Percentiles rank a stretch among this genome's conserved stretches.
Evolutionary conservation across 1,140 invertebrate species (phyloP).

Genomic region (Heliconius hewitsoni): DNA sequence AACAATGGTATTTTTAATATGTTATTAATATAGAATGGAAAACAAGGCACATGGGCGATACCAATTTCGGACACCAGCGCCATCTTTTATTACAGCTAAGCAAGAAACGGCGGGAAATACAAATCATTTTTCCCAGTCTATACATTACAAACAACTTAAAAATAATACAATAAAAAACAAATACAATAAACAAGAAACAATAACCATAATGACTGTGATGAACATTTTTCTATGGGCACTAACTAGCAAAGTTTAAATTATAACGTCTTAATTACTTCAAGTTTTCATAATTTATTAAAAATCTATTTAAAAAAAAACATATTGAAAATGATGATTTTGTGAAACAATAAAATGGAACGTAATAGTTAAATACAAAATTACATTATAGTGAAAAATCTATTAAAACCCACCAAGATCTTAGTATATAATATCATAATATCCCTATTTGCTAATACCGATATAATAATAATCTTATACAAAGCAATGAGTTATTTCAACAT

Average conservation of each 20-base stretch:
- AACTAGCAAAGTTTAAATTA: neutral
- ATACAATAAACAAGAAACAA: conserved; percentile 27
- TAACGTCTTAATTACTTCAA: neutral
- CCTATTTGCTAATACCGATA: neutral
- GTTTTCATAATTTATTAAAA: neutral
- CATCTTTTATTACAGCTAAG: conserved; percentile 43
- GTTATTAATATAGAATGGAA: conserved; percentile 47
- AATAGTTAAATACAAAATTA: neutral
- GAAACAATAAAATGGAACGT: neutral
- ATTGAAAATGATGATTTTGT: neutral
- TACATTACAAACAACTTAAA: conserved; percentile 33
- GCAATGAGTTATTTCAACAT: conserved; percentile 6
- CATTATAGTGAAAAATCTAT: too few species aligned
- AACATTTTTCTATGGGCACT: neutral
- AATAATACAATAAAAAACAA: conserved; percentile 25
- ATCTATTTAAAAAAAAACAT: neutral
- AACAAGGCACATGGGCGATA: conserved; percentile 66
- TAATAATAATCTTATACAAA: conserved; percentile 13
- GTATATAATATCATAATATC: too few species aligned
- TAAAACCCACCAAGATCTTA: too few species aligned
- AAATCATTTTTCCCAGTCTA: neutral
- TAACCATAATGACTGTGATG: too few species aligned
- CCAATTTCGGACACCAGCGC: conserved; percentile 53
- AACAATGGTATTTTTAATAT: conserved; percentile 44
- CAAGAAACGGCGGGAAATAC: conserved; percentile 52